Percentiles rank a stretch among this genome's conserved stretches.
phyloP scores from a whole-genome alignment of 2,113 vertebrate genomes.

The Poeciliopsis prolifica region DNA sequence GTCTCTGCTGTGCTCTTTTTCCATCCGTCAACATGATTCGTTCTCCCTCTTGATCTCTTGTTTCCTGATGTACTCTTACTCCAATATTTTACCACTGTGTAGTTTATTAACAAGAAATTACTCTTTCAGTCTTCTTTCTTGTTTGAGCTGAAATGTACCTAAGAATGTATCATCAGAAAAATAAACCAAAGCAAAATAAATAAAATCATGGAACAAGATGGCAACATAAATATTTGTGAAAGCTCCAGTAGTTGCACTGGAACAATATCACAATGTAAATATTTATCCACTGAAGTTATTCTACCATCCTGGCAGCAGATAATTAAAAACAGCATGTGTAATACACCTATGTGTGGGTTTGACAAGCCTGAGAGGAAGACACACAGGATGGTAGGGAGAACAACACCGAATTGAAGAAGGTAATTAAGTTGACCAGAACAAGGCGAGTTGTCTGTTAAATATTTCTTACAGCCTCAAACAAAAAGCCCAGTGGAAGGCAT shows the following conservation, averaged over 20 bases:
- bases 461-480: conserved; percentile 64
- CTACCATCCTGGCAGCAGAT: conserved; percentile 32
- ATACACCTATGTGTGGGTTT: conserved; percentile 34
- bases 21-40: conserved; percentile 41
- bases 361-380: conserved; percentile 44
- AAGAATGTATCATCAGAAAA: background rate
- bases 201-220: background rate
- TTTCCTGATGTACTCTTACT: conserved; percentile 56
- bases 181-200: conserved; percentile 13
- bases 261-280: conserved; percentile 9
- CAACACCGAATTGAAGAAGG: conserved; percentile 53
- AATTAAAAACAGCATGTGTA: conserved; percentile 69
- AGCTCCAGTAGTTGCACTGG: conserved; percentile 8
- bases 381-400: conserved; percentile 49
- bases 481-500: conserved; percentile 57
- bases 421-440: conserved; percentile 78
- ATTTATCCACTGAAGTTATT: conserved; percentile 4
- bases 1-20: conserved; percentile 60
- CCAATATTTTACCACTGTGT: conserved; percentile 57
- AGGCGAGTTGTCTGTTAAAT: conserved; percentile 68
- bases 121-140: conserved; percentile 33
- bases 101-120: conserved; percentile 52
- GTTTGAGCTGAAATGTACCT: conserved; percentile 10
- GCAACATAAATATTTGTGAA: conserved; percentile 17
- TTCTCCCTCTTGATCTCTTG: conserved; percentile 44